Base-by-base conservation (phyloP, 1,140 invertebrate genomes). In the Popillia japonica region DNA sequence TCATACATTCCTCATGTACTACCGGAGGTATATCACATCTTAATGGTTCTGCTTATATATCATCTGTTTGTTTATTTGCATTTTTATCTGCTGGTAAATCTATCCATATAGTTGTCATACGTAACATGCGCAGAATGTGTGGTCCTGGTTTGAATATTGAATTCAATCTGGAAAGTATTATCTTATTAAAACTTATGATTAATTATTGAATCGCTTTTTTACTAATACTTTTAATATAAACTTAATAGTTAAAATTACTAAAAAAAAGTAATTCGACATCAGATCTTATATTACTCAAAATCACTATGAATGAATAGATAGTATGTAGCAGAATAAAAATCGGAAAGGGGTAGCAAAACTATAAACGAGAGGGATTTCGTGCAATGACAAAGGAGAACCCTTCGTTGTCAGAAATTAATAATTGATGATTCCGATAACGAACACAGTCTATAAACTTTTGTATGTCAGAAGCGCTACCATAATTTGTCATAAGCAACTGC, bases 351-450 rank as follows among this genome's bases (percentile, higher is more conserved):
- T 68, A 61, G n/a, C 59, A 20, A 20, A 61, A 20, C 59, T 61
- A 22, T 2, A 68, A 68, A 68, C 20, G 22, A 22, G 61, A 23
- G 61, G 20, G 61, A 22, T 22, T 22, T 68, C 22, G 3, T 68
- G 2, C 2, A 27, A 7, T 22, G 0, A 68, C 61, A 23, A 68
- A 34, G 22, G 20, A 1, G 22, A 68, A 23, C 61, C 61, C 61
- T 68, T 68, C 22, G 20, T 22, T 23, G 61, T 68, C 61, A 68
- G 27, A 68, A 68, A 68, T 22, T 14, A 27, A 68, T 68, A 68
- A 68, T 68, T 68, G 61, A 68, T 68, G 61, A 68, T 68, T 68
- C 7, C 61, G 61, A 23, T 68, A 68, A 68, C 61, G 61, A 34
- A 55, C 48, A n/a, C 17, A n/a, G 14, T 55, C 14, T n/a, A 55